Evolutionary conservation across 2,888 invertebrate species (phyloP), one percentile per base, ranked within the genome.

Genomic region (Gymnocheta viridis): DNA sequence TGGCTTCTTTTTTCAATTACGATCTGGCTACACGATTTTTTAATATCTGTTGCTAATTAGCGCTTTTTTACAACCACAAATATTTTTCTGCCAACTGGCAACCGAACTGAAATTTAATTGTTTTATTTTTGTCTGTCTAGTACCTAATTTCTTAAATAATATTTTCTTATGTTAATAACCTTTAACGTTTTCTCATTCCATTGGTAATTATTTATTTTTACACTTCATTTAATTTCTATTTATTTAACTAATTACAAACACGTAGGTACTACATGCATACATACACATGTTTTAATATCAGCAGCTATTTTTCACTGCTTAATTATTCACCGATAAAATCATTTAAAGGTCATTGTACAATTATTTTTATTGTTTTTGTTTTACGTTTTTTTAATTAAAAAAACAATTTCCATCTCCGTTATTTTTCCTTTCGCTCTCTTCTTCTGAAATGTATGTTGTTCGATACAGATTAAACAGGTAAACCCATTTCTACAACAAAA

Each of bases 291-390:
- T 22, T 58, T 58, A n/a, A n/a, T n/a, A n/a, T n/a, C n/a, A n/a
- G n/a, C n/a, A n/a, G 44, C 24, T 69, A 1, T 22, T 27, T 56
- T 35, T 69, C 24, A 14, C n/a, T 24, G 17, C 9, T 51, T 32
- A 7, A 41, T 38, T 32, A 78, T 62, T 62, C 51, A 70, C 32
- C 12, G 44, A 60, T 73, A 41, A 79, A 79, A 70, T 70, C 56
- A n/a, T 60, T 67, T 74, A 51, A 51, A 81, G 73, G 73, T 73
- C 73, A 74, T 73, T 81, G 80, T 73, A 81, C 80, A 73, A 41
- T 22, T 32, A 17, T 7, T 72, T 66, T 60, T 47, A 51, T 51
- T 14, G 4, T 32, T 56, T 10, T 32, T 64, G 41, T 32, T 76
- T 32, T 6, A 14, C 27, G 14, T 66, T 6, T 56, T 56, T 44